A percentile compares a stretch with the other conserved stretches of the same genome.
phyloP scores from a whole-genome alignment of 2,113 vertebrate species.

The Gadus chalcogrammus region DNA sequence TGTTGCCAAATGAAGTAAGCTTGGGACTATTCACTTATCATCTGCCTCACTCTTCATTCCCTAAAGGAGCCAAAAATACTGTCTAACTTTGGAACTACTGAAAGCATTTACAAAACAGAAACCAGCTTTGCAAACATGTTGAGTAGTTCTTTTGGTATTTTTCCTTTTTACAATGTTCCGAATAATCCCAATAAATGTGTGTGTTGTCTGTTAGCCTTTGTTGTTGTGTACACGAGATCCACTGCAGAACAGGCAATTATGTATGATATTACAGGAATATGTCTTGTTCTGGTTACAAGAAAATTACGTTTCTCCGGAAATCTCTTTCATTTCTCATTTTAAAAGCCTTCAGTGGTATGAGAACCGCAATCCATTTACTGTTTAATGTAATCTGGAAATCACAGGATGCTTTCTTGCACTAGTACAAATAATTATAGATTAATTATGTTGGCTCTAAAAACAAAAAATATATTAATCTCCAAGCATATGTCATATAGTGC shows the following conservation, averaged over 20 bases:
- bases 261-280: slow-evolving; percentile 76
- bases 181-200: too few species aligned
- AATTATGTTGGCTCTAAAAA: slow-evolving; percentile 70
- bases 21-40: not conserved
- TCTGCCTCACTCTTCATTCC: not conserved
- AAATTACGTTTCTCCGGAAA: slow-evolving; percentile 77
- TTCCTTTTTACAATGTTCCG: slow-evolving; percentile 37
- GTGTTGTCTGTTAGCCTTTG: slow-evolving; percentile 75
- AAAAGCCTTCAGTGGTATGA: slow-evolving; percentile 63
- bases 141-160: slow-evolving; percentile 5
- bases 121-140: too few species aligned
- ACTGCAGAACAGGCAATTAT: slow-evolving; percentile 74
- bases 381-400: slow-evolving; percentile 73
- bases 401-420: slow-evolving; percentile 64
- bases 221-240: slow-evolving; percentile 69
- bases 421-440: slow-evolving; percentile 74
- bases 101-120: too few species aligned
- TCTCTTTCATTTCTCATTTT: slow-evolving; percentile 68
- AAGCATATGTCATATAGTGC: slow-evolving; percentile 68
- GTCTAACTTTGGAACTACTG: too few species aligned
- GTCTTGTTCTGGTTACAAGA: slow-evolving; percentile 75
- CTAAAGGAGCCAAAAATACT: too few species aligned
- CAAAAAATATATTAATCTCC: slow-evolving; percentile 58
- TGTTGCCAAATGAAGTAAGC: slow-evolving; percentile 72
- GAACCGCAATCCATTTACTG: slow-evolving; percentile 67